Base-by-base conservation (phyloP, 2,797 vertebrate species). In the Yasuhikotakia modesta region DNA sequence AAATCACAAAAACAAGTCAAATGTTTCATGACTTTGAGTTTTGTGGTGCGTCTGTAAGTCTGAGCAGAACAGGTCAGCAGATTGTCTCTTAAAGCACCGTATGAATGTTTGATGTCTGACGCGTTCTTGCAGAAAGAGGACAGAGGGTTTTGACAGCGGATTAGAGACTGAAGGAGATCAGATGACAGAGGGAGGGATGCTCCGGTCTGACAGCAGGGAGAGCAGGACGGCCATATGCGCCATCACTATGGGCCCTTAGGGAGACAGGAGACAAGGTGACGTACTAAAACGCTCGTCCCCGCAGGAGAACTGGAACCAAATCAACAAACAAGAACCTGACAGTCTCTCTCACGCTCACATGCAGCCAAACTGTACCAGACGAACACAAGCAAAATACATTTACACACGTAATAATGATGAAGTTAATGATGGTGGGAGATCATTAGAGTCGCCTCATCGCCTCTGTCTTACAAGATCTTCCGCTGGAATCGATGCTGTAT, bases 151-250 rank as follows among this genome's bases (percentile, higher is more conserved):
- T 84, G 83, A 84, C 80, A 84, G 80, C 35, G 72, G 73, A 77
- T 82, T 81, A 82, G 79, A 66, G 80, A 78, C 68, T 73, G 61
- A 53, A 79, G 78, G 79, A 76, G 75, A 66, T n/a, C 71, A 39
- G 79, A 58, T 73, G 79, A 73, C 43, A 71, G 76, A 78, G 70
- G 68, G 63, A 61, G 35, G 10, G 32, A 53, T 72, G 57, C 68
- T 81, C 60, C 24, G 48, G 67, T 72, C 67, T 79, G 84, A 84
- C 84, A 85, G 84, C 80, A 76, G 80, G 78, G 60, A 82, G 78
- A 79, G 69, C 73, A 63, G 82, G 82, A 76, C 80, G 78, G 76
- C 84, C 84, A 85, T 85, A 85, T 85, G 84, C 76, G 80, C 80
- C 81, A 78, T 82, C 84, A 70, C 82, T 83, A 80, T 77, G 84